Percentiles rank a stretch among this genome's conserved stretches.
phyloP scores from a whole-genome alignment of 2,797 vertebrate genomes.

The Hydrolagus colliei region DNA sequence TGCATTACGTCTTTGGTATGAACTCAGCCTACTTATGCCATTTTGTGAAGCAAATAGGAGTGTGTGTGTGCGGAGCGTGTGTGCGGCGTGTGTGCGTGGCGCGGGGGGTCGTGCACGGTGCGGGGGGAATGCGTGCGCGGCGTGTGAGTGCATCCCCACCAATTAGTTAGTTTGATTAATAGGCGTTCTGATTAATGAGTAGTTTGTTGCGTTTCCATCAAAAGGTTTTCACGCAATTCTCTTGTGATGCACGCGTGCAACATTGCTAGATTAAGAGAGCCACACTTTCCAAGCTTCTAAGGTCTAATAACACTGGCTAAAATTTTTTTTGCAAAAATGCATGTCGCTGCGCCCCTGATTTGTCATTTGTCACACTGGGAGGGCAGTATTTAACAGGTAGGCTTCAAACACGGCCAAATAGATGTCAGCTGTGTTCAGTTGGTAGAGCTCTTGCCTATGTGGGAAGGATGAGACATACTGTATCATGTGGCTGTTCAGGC shows the following conservation, averaged over 20 bases:
- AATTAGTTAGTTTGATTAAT: not conserved
- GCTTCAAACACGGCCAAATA: too few species aligned
- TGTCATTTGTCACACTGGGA: not conserved
- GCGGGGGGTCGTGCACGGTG: too few species aligned
- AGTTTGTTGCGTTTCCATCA: not conserved
- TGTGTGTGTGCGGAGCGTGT: not conserved
- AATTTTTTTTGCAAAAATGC: not conserved
- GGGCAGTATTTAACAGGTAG: too few species aligned
- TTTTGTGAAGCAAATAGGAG: not conserved
- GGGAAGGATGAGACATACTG: too few species aligned
- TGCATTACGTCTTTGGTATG: not conserved
- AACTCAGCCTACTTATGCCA: not conserved
- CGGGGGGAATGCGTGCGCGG: too few species aligned
- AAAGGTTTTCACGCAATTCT: not conserved
- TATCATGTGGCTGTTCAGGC: too few species aligned
- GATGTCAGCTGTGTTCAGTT: too few species aligned
- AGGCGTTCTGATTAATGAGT: not conserved
- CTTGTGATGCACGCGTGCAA: not conserved
- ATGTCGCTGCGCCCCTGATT: not conserved
- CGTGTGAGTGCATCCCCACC: not conserved
- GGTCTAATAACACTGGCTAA: too few species aligned
- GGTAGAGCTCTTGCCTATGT: too few species aligned
- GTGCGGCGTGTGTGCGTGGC: too few species aligned
- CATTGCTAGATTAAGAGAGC: too few species aligned
- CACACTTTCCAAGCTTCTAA: not conserved